Evolutionary conservation across 53 echinoderm and acorn worm species (phyloP).

Genomic region (Hippasteria phrygiana): DNA sequence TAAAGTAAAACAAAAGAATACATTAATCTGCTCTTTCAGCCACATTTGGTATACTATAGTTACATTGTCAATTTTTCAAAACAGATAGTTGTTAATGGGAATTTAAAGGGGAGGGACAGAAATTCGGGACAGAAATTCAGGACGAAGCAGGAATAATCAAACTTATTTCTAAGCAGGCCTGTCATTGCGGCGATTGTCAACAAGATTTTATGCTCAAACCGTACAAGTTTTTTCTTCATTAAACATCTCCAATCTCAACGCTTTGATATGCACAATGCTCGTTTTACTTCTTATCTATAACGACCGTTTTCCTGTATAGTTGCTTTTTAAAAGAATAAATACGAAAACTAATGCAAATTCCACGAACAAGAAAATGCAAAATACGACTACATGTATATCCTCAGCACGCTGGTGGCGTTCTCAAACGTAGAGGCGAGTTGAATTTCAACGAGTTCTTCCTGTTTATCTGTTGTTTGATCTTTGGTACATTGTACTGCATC

Average conservation of each 20-base stretch:
- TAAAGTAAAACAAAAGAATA: too few relatives aligned
- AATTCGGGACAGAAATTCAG: constrained; percentile 8
- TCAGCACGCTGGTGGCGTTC: not conserved
- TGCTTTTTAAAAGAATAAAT: too few relatives aligned
- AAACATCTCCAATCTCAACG: not conserved
- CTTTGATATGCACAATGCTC: constrained; percentile 6
- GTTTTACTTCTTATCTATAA: too few relatives aligned
- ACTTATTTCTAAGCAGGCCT: constrained; percentile 32
- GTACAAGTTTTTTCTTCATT: constrained; percentile 20
- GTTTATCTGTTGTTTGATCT: not conserved
- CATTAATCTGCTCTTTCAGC: not conserved
- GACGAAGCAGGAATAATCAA: not conserved
- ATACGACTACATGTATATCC: too few relatives aligned
- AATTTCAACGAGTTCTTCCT: not conserved
- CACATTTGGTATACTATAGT: not conserved
- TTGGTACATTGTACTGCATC: too few relatives aligned
- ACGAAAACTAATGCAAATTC: too few relatives aligned
- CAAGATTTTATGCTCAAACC: constrained; percentile 7
- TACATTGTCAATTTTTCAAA: constrained; percentile 9
- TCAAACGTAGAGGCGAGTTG: constrained; percentile 11
- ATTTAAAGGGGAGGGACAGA: not conserved
- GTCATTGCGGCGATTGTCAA: constrained; percentile 53
- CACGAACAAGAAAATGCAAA: too few relatives aligned
- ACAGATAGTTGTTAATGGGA: not conserved
- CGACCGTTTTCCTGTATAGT: too few relatives aligned